Conservation (phyloP, 2,113 vertebrate species). For the Nannospalax galili region DNA sequence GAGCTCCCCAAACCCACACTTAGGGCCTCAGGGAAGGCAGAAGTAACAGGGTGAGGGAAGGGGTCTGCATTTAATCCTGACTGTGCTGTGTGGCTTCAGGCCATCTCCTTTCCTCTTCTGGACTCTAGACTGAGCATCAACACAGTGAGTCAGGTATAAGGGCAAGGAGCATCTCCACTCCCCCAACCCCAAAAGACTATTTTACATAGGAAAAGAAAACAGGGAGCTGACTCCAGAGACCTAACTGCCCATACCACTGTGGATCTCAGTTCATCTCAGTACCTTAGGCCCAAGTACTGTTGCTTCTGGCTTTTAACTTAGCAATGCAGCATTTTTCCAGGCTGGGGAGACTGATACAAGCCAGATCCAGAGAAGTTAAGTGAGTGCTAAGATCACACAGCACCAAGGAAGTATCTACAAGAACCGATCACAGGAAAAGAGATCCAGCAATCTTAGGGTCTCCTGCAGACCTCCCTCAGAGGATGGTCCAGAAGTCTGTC, state of each 20-base stretch:
- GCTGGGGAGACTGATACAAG: neutral
- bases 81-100: slow-evolving; percentile 10
- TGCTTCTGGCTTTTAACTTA: neutral
- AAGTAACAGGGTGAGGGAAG: accelerated
- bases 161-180: neutral
- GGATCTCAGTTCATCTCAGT: neutral
- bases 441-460: neutral
- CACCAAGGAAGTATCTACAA: neutral
- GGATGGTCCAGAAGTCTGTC: neutral
- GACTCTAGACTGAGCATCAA: neutral
- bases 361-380: neutral
- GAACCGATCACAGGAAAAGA: neutral
- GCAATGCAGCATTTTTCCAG: neutral
- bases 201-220: neutral
- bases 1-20: neutral
- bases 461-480: neutral
- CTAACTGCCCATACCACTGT: neutral
- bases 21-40: neutral
- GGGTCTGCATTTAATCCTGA: neutral
- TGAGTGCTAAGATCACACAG: neutral
- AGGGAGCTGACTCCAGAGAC: neutral
- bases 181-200: neutral
- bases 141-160: neutral
- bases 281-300: neutral
- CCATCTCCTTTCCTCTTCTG: neutral